Base-by-base conservation (phyloP, 2,888 invertebrate species). In the Nomada ruficornis region DNA sequence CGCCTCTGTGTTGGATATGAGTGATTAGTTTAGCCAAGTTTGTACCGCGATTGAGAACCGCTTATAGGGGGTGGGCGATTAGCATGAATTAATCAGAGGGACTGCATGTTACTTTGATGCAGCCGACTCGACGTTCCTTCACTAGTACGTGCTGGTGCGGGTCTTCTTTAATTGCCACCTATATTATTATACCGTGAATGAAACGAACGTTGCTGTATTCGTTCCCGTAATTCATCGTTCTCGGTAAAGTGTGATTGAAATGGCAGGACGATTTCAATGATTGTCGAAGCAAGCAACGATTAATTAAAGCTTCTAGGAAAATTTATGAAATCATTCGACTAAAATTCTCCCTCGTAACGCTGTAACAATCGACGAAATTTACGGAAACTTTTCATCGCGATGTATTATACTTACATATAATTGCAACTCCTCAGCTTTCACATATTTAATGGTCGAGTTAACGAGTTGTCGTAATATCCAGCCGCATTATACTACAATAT, bases 71-170 rank as follows among this genome's bases (percentile, higher is more conserved):
- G 79, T 81, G 81, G 67, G 29, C 75, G 81, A 87, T 87, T 87
- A 87, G 79, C 87, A 76, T 82, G 79, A 81, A 85, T 87, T 83
- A 87, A 85, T 87, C 84, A 81, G 77, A 77, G 82, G 78, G 64
- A 63, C 72, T 63, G 68, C 59, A 63, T 76, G 77, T 63, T 69
- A 70, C 85, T 85, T 87, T 86, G 84, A 88, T 83, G 82, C 68
- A 71, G 85, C 88, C 86, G 82, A 82, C 87, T 59, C 71, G 64
- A 75, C 44, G 70, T 69, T 76, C 74, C 57, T 82, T 79, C 42
- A 59, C 62, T 69, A 47, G 70, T 20, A 18, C 73, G 54, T 55
- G 47, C 68, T 47, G 10, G 65, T 57, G 62, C 65, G n/a, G 52
- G 63, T 55, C 70, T 62, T 26, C 57, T 77, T 71, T 74, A 81